Evolutionary conservation across 2,797 vertebrate genomes (phyloP), one percentile per base, ranked within the genome.

Genomic region (Clarias laeviceps): DNA sequence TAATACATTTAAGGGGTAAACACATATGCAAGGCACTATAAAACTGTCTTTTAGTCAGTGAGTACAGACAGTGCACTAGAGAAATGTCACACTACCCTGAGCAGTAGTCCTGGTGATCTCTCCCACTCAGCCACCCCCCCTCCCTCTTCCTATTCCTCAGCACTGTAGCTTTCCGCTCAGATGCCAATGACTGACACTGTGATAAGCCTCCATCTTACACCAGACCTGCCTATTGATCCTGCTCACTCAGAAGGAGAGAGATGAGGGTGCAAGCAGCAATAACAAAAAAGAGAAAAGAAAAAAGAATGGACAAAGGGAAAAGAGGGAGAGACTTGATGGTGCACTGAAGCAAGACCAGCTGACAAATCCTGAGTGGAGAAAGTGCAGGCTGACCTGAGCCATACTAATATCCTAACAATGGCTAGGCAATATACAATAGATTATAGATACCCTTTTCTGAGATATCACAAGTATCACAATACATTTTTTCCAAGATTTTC

Each of bases 141-240:
- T 4, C 8, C n/a, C 72, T 24, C 12, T 54, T n/a, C 1, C 12
- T 54, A 45, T 54, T 45, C 54, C 45, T 54, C 69, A n/a, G 37
- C 34, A 80, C 68, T 83, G 34, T n/a, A 80, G 70, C 80, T 92
- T 90, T 88, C 66, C 84, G 90, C 86, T 89, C 89, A 88, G 89
- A 92, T 89, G 92, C 87, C 88, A 90, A 84, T 89, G 89, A 89
- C 87, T 89, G 91, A 90, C 89, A 90, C 90, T 88, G 91, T 91
- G 93, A 93, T 93, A 91, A 92, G 90, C 87, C 88, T 91, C 88
- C 91, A 91, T 91, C 89, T 92, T 90, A 91, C 90, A 91, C 87
- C 87, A 93, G 90, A 85, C 86, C 83, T 88, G 83, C 54, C 86
- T 93, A 94, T 93, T 87, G 93, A 95, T 94, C 90, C 85, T 83